phyloP scores from a whole-genome alignment of 2,888 invertebrate species.

The Lochmaea crataegi region DNA sequence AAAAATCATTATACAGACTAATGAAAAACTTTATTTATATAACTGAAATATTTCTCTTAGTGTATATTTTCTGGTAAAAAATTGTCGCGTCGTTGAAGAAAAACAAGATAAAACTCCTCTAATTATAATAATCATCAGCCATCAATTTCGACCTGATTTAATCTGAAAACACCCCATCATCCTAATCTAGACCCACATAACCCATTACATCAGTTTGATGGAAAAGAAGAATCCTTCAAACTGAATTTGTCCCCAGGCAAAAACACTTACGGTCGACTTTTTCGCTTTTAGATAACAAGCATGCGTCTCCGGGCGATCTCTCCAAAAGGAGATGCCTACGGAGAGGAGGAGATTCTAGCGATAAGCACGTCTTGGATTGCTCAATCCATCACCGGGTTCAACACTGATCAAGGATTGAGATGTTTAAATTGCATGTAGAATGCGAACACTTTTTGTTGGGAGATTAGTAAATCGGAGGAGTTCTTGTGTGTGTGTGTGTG shows the following conservation, averaged over 20 bases:
- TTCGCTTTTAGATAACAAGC: conserved; percentile 53
- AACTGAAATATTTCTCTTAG: neutral
- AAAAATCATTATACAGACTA: too few species aligned
- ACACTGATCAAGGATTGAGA: conserved; percentile 58
- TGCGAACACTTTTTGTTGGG: conserved; percentile 53
- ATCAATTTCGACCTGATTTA: conserved; percentile 14
- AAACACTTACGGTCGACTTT: conserved; percentile 54
- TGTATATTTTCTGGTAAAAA: neutral
- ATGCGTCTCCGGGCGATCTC: conserved; percentile 53
- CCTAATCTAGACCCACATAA: neutral
- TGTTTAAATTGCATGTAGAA: conserved; percentile 60
- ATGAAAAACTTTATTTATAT: too few species aligned
- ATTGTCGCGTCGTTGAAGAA: neutral
- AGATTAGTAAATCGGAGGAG: conserved; percentile 52
- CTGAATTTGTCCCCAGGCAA: conserved; percentile 57
- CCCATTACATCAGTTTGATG: conserved; percentile 11
- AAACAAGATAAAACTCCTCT: conserved; percentile 2
- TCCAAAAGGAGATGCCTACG: conserved; percentile 29
- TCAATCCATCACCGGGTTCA: conserved; percentile 58
- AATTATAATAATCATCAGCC: conserved; percentile 25
- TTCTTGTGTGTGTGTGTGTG: conserved; percentile 6
- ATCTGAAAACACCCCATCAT: conserved; percentile 12
- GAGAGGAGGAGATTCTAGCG: conserved; percentile 46
- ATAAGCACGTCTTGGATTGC: conserved; percentile 59
- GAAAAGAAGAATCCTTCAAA: conserved; percentile 53